A percentile compares a stretch with the other conserved stretches of the same genome.
Conservation (phyloP, 2,888 invertebrate species). For the Petrophora chlorosata region DNA sequence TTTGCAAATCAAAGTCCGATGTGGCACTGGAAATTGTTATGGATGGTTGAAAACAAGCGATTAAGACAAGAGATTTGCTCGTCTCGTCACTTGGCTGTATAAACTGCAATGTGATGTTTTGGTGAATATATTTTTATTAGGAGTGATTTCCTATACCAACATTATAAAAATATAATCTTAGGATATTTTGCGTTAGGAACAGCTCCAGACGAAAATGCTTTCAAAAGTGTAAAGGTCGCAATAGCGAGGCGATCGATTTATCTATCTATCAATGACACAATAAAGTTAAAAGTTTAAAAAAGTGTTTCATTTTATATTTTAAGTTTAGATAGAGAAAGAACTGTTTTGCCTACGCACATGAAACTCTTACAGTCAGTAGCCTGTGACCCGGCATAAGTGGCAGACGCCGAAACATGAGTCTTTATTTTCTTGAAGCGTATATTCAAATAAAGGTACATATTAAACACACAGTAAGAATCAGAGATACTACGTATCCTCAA, state of each 20-base stretch:
- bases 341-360: too few relatives aligned
- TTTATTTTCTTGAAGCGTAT: too few relatives aligned
- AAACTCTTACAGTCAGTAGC: too few relatives aligned
- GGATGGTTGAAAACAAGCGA: too few relatives aligned
- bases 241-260: constrained; percentile 55
- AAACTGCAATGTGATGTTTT: constrained; percentile 33
- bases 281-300: constrained; percentile 55
- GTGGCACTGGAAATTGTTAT: too few relatives aligned
- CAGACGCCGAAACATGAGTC: too few relatives aligned
- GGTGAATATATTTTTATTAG: constrained; percentile 77
- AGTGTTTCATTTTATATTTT: constrained; percentile 45
- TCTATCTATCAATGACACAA: constrained; percentile 63
- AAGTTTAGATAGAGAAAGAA: too few relatives aligned
- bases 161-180: constrained; percentile 27
- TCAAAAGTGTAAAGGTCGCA: constrained; percentile 69
- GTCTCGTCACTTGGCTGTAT: background rate
- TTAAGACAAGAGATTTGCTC: background rate
- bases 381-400: too few relatives aligned
- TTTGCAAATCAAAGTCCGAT: too few relatives aligned
- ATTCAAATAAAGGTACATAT: too few relatives aligned
- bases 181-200: constrained; percentile 11
- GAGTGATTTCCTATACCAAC: constrained; percentile 34
- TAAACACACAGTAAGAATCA: too few relatives aligned
- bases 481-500: too few relatives aligned
- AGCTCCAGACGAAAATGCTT: constrained; percentile 49